Percentiles rank a stretch among this genome's conserved stretches.
phyloP scores from a whole-genome alignment of 92 coral and sea anemone genomes.

The Zoanthus sociatus region DNA sequence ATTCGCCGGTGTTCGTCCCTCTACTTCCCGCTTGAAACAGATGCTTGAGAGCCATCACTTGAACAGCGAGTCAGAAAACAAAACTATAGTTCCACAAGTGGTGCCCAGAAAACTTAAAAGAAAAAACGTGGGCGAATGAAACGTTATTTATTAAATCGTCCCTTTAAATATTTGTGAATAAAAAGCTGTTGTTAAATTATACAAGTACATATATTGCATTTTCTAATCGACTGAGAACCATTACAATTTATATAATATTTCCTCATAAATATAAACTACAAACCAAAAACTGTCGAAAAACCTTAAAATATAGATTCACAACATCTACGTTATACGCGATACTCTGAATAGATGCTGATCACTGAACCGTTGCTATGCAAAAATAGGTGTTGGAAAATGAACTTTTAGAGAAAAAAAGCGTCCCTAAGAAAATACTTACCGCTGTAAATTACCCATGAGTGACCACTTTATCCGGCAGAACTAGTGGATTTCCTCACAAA shows the following conservation, averaged over 20 bases:
- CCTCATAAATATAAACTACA: background rate
- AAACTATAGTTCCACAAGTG: conserved; percentile 24
- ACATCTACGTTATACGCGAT: background rate
- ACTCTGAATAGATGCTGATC: conserved; percentile 4
- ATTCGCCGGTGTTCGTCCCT: conserved; percentile 8
- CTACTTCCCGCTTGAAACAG: conserved; percentile 31
- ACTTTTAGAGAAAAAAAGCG: conserved; percentile 1
- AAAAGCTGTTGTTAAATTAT: conserved; percentile 3
- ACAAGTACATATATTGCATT: background rate
- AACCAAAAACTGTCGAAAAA: background rate
- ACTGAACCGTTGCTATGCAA: conserved; percentile 28
- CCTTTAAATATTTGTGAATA: background rate
- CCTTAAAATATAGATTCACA: background rate
- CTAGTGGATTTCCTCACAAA: conserved; percentile 5
- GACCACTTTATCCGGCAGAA: conserved; percentile 19
- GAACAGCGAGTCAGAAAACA: conserved; percentile 14
- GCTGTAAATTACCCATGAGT: conserved; percentile 4
- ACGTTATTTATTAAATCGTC: background rate
- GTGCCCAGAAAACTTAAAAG: conserved; percentile 26
- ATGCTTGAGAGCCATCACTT: conserved; percentile 22
- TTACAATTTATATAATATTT: background rate
- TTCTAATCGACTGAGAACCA: background rate
- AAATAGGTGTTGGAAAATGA: conserved; percentile 9
- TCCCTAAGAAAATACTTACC: conserved; percentile 41
- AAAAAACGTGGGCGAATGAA: background rate